Evolutionary conservation across 2,888 invertebrate genomes (phyloP), one percentile per base, ranked within the genome.

Genomic region (Pteria penguin): DNA sequence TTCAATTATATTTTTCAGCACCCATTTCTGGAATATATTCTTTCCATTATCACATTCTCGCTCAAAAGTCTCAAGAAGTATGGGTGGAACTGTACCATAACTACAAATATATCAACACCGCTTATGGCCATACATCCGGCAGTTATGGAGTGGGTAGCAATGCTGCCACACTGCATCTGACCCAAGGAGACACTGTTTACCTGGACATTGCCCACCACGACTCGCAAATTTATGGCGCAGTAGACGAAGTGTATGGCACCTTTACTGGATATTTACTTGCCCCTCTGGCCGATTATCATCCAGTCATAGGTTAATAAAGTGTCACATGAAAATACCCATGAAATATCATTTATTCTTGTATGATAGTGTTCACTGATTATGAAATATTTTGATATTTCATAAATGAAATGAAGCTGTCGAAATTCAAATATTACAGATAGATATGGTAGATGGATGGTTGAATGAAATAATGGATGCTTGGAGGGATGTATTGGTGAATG

Each of bases 31-130:
- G 83, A n/a, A 3, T 80, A 11, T 83, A 83, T 27, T 79, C 76
- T 14, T 83, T 83, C 66, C 71, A 73, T 60, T 81, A 70, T 66
- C 83, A 83, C 33, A 77, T 70, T 3, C 69, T 83, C 4, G 77
- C 74, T 18, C 76, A 80, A 45, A 52, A 66, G 5, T 63, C 66
- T n/a, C 45, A 72, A 4, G 65, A 72, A 31, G 57, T 78, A 0
- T 80, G 78, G 76, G 65, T 81, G 0, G 81, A 81, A 22, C 62
- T 83, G 8, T 76, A 71, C 29, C 72, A 78, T n/a, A 79, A 79
- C 45, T 72, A 72, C 29, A 32, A 27, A 68, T 82, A 82, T 29
- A 58, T 82, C 2, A 67, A 79, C 45, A 81, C 82, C 2, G 52
- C 76, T 11, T 82, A 82, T 52, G 76, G 76, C 14, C 79, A 82